These are phyloP conservation scores for Tylochromis polylepis DNA, from an alignment of 2,113 vertebrate species.

Conservation along the genomic window DNA sequence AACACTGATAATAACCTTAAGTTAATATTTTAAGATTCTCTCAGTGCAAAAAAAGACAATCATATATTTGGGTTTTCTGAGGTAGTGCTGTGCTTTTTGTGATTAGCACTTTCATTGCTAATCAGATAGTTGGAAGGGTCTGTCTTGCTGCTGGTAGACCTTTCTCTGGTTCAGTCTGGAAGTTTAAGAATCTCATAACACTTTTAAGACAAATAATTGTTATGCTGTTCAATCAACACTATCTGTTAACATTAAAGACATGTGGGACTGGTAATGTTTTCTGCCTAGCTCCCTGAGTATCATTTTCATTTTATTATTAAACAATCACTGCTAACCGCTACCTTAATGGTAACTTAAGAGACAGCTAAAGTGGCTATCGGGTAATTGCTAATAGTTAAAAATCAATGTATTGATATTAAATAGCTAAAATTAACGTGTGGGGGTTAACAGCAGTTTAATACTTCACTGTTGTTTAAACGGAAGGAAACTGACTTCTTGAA, in stretches of 20 bases:
- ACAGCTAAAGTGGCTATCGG: neutral
- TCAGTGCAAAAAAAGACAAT: too few species aligned
- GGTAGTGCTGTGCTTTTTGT: too few species aligned
- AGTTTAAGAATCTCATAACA: neutral
- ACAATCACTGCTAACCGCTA: neutral
- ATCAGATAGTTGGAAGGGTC: too few species aligned
- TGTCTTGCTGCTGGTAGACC: too few species aligned
- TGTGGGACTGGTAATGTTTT: too few species aligned
- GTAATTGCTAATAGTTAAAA: neutral
- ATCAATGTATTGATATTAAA: neutral
- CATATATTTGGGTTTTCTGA: too few species aligned
- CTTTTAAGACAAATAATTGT: neutral
- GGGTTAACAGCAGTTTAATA: neutral
- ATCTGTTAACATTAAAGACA: neutral
- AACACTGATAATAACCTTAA: too few species aligned
- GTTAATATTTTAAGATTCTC: too few species aligned
- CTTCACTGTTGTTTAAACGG: neutral
- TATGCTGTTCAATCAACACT: neutral
- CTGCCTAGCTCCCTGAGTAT: too few species aligned
- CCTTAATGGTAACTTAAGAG: neutral
- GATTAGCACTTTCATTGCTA: too few species aligned
- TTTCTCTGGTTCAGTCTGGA: neutral
- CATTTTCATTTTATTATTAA: neutral
- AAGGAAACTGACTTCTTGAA: neutral
- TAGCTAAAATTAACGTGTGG: neutral